These are phyloP conservation scores for Villa cingulata DNA, from an alignment of 2,888 invertebrate species.

Conservation along the genomic window DNA sequence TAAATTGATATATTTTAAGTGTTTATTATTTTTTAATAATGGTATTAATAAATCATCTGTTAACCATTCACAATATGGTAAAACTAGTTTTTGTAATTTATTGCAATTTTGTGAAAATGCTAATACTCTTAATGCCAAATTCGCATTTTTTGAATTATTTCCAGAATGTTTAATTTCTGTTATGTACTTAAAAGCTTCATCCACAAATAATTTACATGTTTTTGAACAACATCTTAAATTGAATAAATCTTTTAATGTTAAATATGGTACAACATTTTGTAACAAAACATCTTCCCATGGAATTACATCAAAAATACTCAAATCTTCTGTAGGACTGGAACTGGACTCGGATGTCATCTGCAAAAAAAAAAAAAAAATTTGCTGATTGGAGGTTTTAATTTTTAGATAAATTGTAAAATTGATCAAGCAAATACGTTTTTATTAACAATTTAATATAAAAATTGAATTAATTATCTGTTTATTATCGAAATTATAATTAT, in stretches of 20 bases:
- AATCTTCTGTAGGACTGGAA: conserved; percentile 6
- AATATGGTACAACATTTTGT: conserved; percentile 39
- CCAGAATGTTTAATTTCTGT: conserved; percentile 41
- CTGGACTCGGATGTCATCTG: background rate
- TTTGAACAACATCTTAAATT: conserved; percentile 47
- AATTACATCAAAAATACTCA: conserved; percentile 39
- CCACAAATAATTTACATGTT: conserved; percentile 39
- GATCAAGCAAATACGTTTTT: too few species aligned
- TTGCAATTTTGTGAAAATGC: conserved; percentile 40
- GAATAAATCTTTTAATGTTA: conserved; percentile 47
- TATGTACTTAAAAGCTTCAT: conserved; percentile 39
- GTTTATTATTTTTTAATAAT: conserved; percentile 42
- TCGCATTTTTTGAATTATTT: conserved; percentile 37
- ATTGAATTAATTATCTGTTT: too few species aligned
- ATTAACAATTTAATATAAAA: too few species aligned
- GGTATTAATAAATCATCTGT: conserved; percentile 39
- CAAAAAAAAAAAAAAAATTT: too few species aligned
- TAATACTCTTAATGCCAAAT: conserved; percentile 40
- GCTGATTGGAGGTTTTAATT: too few species aligned
- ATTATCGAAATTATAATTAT: too few species aligned
- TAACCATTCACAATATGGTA: conserved; percentile 44
- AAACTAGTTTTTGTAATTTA: conserved; percentile 41
- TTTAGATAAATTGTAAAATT: too few species aligned
- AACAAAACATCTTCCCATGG: conserved; percentile 55
- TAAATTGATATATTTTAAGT: conserved; percentile 43